Evolutionary conservation across 2,113 vertebrate genomes (phyloP).

Genomic region (Stegostoma tigrinum): DNA sequence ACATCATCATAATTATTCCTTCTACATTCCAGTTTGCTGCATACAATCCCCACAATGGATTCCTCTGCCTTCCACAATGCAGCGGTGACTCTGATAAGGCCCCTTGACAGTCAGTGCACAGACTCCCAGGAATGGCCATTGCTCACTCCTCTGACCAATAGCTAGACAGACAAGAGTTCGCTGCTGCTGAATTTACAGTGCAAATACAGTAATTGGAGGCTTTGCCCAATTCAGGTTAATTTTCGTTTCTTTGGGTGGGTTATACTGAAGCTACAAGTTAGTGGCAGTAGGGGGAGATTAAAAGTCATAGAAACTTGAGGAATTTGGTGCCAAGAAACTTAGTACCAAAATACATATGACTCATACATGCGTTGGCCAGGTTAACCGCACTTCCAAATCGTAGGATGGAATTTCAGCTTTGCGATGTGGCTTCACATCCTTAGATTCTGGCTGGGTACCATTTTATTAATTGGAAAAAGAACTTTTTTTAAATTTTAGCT

Average conservation of each 20-base stretch:
- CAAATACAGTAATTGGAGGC: background rate
- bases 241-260: background rate
- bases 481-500: background rate
- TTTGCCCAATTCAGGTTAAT: background rate
- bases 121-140: no score
- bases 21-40: no score
- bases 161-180: background rate
- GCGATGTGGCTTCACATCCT: background rate
- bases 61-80: no score
- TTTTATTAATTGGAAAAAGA: slow-evolving; percentile 21
- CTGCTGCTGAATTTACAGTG: background rate
- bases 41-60: no score
- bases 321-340: background rate
- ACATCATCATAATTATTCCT: no score
- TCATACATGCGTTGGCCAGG: background rate
- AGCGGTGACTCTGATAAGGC: no score
- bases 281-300: background rate
- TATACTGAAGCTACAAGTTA: background rate
- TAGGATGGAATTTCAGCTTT: background rate
- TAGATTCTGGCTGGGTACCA: background rate
- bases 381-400: background rate
- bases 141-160: background rate
- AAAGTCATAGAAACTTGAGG: background rate
- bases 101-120: no score
- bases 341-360: background rate